Evolutionary conservation across 2,113 vertebrate species (phyloP), one percentile per base, ranked within the genome.

Genomic region (Stercorarius parasiticus): DNA sequence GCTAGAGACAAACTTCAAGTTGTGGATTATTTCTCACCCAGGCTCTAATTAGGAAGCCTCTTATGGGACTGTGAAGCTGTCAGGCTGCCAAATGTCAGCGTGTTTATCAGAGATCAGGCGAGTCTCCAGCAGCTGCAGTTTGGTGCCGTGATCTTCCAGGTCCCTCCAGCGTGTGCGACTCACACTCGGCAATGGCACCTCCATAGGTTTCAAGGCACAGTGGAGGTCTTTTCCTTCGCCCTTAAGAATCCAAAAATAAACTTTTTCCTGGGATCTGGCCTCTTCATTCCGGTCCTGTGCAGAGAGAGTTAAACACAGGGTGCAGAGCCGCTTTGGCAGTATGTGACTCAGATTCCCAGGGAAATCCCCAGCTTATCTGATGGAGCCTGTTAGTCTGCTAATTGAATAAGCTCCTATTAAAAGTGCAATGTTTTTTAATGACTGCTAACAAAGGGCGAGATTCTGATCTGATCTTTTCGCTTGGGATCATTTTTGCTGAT

Each of bases 31-130:
- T 95, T 97, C 97, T 96, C 96, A 95, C 90, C 78, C 82, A 95
- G 86, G 79, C 47, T 97, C 96, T 97, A 97, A 98, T 97, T 97
- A 97, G 91, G 94, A 96, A 96, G 96, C 80, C 91, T 94, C 90
- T 93, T 95, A 23, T 13, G 83, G 90, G 95, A 84, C 95, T 91
- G 97, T 83, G 96, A 97, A 96, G 82, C 94, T 96, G 95, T 95
- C 91, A 95, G 94, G 94, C 93, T 96, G 95, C 93, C 96, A 97
- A 95, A 95, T 96, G 91, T 88, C 62, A 89, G 94, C 19, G 1
- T 82, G 71, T 97, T 97, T 88, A 65, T 94, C 80, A 18, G 83
- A 87, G 91, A 94, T 92, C 47, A 91, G 93, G 93, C 47, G 5
- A 87, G 61, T 56, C 86, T 92, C 72, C 45, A 77, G 90, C 81